phyloP scores from a whole-genome alignment of 2,888 invertebrate genomes.

The Rotaria sp. region DNA sequence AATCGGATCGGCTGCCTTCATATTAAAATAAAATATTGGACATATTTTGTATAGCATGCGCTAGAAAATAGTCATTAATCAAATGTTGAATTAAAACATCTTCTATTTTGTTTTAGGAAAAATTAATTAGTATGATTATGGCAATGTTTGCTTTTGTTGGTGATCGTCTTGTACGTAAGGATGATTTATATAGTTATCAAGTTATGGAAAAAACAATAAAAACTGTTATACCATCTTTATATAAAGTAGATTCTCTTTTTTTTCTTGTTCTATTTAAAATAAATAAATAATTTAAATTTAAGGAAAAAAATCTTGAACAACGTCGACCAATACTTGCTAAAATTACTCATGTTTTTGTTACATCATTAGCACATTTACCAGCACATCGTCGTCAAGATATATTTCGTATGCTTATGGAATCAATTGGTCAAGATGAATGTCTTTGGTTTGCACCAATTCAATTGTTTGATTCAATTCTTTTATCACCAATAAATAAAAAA shows the following conservation, averaged over 20 bases:
- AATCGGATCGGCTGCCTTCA: too few species aligned
- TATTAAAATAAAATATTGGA: too few species aligned
- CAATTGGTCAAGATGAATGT: constrained; percentile 59
- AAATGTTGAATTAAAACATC: too few species aligned
- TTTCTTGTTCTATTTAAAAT: background rate
- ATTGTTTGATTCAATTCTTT: constrained; percentile 47
- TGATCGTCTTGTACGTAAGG: constrained; percentile 78
- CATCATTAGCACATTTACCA: constrained; percentile 81
- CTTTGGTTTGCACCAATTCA: constrained; percentile 57
- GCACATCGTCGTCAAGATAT: constrained; percentile 77
- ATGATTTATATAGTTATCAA: constrained; percentile 87
- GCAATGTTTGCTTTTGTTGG: constrained; percentile 97
- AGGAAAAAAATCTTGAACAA: constrained; percentile 41
- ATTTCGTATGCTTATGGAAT: constrained; percentile 66
- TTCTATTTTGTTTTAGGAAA: constrained; percentile 51
- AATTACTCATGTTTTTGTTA: constrained; percentile 74
- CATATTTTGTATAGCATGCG: too few species aligned
- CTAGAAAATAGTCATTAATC: too few species aligned
- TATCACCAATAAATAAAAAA: constrained; percentile 22
- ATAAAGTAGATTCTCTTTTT: constrained; percentile 57
- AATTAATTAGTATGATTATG: constrained; percentile 84
- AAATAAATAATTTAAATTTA: background rate
- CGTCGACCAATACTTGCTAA: constrained; percentile 32
- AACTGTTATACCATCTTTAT: constrained; percentile 76
- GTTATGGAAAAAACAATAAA: constrained; percentile 81